phyloP scores from a whole-genome alignment of 2,113 vertebrate genomes.

The Labrus mixtus region DNA sequence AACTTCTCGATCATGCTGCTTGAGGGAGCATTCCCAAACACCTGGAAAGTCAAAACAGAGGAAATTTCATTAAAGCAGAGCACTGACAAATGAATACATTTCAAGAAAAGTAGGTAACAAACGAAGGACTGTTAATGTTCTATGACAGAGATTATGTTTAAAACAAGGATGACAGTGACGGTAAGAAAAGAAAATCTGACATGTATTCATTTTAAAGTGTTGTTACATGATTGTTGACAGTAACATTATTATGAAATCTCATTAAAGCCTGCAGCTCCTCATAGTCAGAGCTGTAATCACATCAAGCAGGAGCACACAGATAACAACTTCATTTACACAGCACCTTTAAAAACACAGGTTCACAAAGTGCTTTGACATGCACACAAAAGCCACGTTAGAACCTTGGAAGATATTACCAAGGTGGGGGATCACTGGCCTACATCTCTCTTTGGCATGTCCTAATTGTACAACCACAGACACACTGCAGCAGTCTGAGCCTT shows the following conservation, averaged over 20 bases:
- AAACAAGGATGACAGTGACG: neutral
- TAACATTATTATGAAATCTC: neutral
- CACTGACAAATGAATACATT: no score
- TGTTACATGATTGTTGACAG: neutral
- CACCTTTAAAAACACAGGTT: no score
- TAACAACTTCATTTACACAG: no score
- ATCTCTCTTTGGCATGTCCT: conserved; percentile 2
- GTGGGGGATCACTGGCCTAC: neutral
- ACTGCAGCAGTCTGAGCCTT: neutral
- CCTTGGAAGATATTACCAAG: neutral
- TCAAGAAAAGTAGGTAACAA: no score
- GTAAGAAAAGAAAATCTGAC: neutral
- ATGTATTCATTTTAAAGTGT: neutral
- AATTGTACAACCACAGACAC: neutral
- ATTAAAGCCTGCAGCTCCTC: neutral
- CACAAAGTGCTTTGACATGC: no score
- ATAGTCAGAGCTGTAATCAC: conserved; percentile 4
- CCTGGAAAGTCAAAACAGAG: conserved; percentile 75
- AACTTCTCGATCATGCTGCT: conserved; percentile 98
- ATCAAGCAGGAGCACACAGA: neutral
- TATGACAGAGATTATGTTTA: no score
- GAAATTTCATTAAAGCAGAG: neutral
- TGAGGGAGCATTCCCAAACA: conserved; percentile 96
- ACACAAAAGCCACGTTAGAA: no score
- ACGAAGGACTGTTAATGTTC: no score